Evolutionary conservation across 2,113 vertebrate genomes (phyloP).

Genomic region (Heloderma charlesbogerti): DNA sequence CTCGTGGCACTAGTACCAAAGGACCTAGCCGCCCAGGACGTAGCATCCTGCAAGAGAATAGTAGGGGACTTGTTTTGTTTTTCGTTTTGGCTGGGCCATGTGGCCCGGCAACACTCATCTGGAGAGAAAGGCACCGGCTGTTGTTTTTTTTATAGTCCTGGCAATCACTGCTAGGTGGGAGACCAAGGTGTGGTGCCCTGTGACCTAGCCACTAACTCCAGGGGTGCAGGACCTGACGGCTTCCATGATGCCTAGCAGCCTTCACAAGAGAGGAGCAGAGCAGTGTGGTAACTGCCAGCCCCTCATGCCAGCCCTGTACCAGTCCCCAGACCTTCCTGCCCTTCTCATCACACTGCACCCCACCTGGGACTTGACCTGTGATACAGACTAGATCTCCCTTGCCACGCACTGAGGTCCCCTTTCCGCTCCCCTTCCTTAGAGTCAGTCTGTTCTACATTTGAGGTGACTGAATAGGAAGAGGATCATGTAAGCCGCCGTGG

Average conservation of each 20-base stretch:
- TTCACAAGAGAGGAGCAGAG: neutral
- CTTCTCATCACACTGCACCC: neutral
- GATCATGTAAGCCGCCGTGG: no score
- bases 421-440: neutral
- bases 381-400: neutral
- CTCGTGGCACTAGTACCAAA: neutral
- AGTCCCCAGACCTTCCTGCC: neutral
- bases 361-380: no score
- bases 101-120: neutral
- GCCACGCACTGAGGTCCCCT: neutral
- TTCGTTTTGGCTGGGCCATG: neutral
- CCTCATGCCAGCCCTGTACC: neutral
- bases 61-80: neutral
- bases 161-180: neutral
- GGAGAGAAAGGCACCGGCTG: neutral
- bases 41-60: neutral
- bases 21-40: neutral
- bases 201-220: neutral
- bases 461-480: neutral
- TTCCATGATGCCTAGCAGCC: neutral
- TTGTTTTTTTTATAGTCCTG: neutral
- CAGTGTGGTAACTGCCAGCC: neutral
- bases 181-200: neutral
- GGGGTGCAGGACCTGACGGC: neutral
- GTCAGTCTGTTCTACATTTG: neutral